Evolutionary conservation across 2,113 vertebrate genomes (phyloP).

Genomic region (Macquaria ambigua): DNA sequence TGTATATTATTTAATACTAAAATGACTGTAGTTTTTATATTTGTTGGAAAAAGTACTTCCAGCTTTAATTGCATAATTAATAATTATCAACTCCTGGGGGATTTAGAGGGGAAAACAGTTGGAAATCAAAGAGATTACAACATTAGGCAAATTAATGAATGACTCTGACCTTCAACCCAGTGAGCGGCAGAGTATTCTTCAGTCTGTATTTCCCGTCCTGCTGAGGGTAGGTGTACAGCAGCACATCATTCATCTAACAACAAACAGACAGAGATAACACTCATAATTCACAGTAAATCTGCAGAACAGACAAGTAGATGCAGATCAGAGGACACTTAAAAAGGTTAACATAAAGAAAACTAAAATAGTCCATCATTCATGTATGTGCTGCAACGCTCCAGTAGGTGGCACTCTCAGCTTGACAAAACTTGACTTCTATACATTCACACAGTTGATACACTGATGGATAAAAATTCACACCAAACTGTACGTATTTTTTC

Average conservation of each 20-base stretch:
- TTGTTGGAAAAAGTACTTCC: not conserved
- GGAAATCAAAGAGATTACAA: not conserved
- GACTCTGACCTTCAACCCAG: conserved; percentile 90
- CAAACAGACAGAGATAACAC: conserved; percentile 42
- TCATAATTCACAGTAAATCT: conserved; percentile 22
- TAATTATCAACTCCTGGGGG: not conserved
- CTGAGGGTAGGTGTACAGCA: conserved; percentile 96
- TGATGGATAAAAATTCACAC: not conserved
- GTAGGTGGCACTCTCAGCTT: conserved; percentile 49
- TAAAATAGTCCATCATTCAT: not conserved
- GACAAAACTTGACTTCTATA: not conserved
- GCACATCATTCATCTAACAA: conserved; percentile 94
- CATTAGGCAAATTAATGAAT: not conserved
- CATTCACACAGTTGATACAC: not conserved
- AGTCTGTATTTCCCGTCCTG: conserved; percentile 96
- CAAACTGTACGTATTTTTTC: not conserved
- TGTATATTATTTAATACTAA: not conserved
- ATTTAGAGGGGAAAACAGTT: not conserved
- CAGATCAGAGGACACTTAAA: conserved; percentile 6
- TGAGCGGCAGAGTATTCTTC: conserved; percentile 90
- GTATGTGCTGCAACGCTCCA: conserved; percentile 47
- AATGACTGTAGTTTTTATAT: not conserved
- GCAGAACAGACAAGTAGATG: conserved; percentile 11
- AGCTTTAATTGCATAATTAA: not conserved
- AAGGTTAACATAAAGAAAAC: not conserved